These are phyloP conservation scores for Seriola rivoliana DNA, from an alignment of 2,113 vertebrate species.

Conservation along the genomic window DNA sequence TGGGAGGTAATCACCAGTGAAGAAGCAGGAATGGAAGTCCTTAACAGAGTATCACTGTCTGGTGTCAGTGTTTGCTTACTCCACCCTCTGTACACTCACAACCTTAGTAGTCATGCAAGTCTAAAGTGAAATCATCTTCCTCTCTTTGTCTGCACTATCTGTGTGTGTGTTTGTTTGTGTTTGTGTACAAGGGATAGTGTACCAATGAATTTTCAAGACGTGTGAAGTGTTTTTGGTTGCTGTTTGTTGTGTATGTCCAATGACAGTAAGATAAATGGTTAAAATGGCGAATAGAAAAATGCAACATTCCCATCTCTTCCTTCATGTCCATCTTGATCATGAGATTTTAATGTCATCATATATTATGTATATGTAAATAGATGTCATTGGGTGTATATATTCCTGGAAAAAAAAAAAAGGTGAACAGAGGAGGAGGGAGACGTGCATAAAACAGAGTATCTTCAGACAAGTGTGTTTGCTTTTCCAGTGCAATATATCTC, in stretches of 20 bases:
- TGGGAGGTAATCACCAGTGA: background rate
- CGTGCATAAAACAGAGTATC: slow-evolving; percentile 15
- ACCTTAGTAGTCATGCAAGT: slow-evolving; percentile 3
- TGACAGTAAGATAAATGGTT: background rate
- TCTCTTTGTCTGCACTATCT: background rate
- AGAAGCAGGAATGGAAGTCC: background rate
- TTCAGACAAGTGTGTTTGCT: slow-evolving; percentile 50
- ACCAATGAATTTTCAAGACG: background rate
- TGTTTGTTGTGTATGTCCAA: background rate
- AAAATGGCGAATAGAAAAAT: background rate
- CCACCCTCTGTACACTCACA: slow-evolving; percentile 37
- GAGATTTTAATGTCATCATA: background rate
- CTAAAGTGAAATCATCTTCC: slow-evolving; percentile 15
- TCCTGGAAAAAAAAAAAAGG: background rate
- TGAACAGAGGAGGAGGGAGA: background rate
- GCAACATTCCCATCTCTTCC: background rate
- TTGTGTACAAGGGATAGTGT: too few relatives aligned
- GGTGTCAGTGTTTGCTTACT: slow-evolving; percentile 34
- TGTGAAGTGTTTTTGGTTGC: background rate
- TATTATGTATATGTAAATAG: background rate
- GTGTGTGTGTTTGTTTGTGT: background rate
- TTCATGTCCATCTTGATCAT: background rate
- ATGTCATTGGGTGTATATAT: background rate
- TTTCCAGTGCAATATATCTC: slow-evolving; percentile 58
- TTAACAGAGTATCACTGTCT: slow-evolving; percentile 20